Evolutionary conservation across 2,888 invertebrate species (phyloP), one percentile per base, ranked within the genome.

Genomic region (Meteorus colon): DNA sequence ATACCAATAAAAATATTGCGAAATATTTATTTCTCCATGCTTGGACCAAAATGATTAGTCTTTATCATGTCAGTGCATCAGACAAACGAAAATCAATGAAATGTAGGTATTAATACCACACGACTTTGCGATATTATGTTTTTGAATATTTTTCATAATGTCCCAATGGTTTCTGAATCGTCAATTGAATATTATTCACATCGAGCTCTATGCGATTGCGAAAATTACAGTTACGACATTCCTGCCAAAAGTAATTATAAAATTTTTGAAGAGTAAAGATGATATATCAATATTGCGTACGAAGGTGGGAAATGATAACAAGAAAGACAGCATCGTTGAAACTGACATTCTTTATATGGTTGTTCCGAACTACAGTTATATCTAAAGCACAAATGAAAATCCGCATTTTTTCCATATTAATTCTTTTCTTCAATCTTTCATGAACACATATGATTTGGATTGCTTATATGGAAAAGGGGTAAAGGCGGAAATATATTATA

Each of bases 181-280:
- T 24, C 24, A 24, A 24, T 24, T 24, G 24, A 24, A 24, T 24
- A 60, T 71, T 59, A 16, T 31, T 59, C 65, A 65, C 34, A 65
- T 77, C 76, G 80, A 80, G 81, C 78, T 77, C 73, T 19, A 72
- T 78, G 74, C 77, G 76, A 76, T 73, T 80, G 77, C 79, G 77
- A 75, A 76, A 77, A 80, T 77, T 85, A 84, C 85, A 86, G 84
- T 86, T 86, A 84, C 81, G 81, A 87, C 84, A 88, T 88, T 89
- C 88, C 88, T 89, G 88, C 88, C 88, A 88, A 88, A 89, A 86
- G 84, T 86, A 88, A 86, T 85, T 87, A 84, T 84, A 79, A 87
- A 87, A 86, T 87, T 86, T 84, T 85, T 83, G 79, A 79, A 79
- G 76, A 83, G 82, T 75, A 70, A 73, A 75, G 79, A 81, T 81